Evolutionary conservation across 2,113 vertebrate genomes (phyloP).

Genomic region (Anarhynchus alexandrinus): DNA sequence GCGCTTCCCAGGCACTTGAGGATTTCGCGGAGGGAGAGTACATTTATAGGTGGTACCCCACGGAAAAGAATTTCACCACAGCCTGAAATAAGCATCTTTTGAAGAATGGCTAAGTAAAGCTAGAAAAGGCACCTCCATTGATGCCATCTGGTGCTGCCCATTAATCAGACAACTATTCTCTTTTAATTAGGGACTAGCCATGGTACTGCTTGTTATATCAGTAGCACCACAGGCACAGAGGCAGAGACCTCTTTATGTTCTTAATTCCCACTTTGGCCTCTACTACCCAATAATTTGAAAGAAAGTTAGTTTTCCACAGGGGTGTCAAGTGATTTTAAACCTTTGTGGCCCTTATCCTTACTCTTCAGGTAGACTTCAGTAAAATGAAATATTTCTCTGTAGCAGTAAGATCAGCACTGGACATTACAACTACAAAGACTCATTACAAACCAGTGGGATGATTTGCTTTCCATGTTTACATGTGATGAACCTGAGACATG

Average conservation of each 20-base stretch:
- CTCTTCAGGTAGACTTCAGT: neutral
- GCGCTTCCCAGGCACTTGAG: neutral
- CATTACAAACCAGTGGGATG: neutral
- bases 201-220: neutral
- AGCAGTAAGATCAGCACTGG: neutral
- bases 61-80: neutral
- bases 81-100: constrained; percentile 6
- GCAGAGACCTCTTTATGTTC: neutral
- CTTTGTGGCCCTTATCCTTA: neutral
- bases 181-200: neutral
- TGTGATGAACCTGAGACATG: neutral
- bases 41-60: neutral
- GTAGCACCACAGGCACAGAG: neutral
- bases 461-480: neutral
- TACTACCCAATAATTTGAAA: neutral
- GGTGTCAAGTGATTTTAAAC: neutral
- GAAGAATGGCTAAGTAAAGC: neutral
- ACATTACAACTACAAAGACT: neutral
- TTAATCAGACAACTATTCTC: constrained; percentile 11
- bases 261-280: neutral
- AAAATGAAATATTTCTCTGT: neutral
- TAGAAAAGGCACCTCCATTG: neutral
- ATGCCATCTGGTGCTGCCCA: constrained; percentile 20
- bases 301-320: neutral
- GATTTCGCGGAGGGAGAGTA: fast-evolving